phyloP scores from a whole-genome alignment of 2,888 invertebrate species.

The Andrena chrysosceles region DNA sequence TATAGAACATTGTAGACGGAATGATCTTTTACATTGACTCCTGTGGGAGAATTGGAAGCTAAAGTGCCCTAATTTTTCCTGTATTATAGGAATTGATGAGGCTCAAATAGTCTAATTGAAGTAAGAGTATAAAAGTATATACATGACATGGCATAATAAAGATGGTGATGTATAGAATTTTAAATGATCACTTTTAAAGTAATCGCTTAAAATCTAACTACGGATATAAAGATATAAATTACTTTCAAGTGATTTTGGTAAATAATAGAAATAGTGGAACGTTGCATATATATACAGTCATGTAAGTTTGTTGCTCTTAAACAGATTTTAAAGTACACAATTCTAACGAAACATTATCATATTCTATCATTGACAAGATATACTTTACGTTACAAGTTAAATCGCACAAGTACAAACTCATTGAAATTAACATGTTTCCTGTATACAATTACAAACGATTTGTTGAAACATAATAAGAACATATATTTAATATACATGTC shows the following conservation, averaged over 20 bases:
- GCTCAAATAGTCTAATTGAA: conserved; percentile 62
- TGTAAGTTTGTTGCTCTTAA: conserved; percentile 28
- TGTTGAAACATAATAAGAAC: conserved; percentile 8
- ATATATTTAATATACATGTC: conserved; percentile 25
- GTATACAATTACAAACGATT: too few relatives aligned
- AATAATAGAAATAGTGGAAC: conserved; percentile 21
- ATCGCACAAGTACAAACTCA: background rate
- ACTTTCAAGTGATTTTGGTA: conserved; percentile 41
- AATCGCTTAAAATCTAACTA: conserved; percentile 41
- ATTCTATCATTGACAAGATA: background rate
- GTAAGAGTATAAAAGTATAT: conserved; percentile 38
- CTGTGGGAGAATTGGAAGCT: conserved; percentile 60
- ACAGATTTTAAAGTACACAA: conserved; percentile 22
- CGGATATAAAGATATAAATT: conserved; percentile 24
- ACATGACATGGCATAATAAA: conserved; percentile 29
- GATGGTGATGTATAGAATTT: conserved; percentile 42
- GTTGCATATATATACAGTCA: background rate
- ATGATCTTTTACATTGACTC: conserved; percentile 63
- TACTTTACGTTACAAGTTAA: conserved; percentile 31
- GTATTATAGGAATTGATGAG: conserved; percentile 61
- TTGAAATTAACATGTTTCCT: conserved; percentile 23
- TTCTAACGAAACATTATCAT: conserved; percentile 30
- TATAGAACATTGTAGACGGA: conserved; percentile 54
- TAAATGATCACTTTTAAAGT: conserved; percentile 54
- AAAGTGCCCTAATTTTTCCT: conserved; percentile 65